Evolutionary conservation across 2,888 invertebrate species (phyloP).

Genomic region (Dryobota labecula): DNA sequence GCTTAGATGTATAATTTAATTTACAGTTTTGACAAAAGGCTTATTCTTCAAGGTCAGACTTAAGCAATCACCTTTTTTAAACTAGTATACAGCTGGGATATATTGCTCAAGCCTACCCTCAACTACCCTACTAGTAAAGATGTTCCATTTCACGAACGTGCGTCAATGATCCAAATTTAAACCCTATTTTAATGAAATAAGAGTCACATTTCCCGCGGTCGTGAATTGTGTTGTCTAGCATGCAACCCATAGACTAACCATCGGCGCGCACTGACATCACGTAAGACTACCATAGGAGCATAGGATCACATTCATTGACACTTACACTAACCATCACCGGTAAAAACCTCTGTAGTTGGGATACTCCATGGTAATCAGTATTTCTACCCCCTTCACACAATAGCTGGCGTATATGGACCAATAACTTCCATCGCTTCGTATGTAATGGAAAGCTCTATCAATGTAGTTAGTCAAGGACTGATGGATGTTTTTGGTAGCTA

Average conservation of each 20-base stretch:
- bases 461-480: conserved; percentile 32
- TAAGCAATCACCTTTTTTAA: conserved; percentile 1
- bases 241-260: conserved; percentile 53
- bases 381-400: conserved; percentile 4
- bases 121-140: conserved; percentile 14
- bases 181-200: not conserved
- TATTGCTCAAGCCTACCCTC: conserved; percentile 5
- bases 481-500: conserved; percentile 16
- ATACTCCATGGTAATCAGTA: conserved; percentile 38
- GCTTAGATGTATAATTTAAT: not conserved
- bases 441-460: conserved; percentile 5
- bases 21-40: conserved; percentile 45
- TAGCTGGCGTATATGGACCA: conserved; percentile 3
- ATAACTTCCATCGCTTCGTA: conserved; percentile 12
- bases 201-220: not conserved
- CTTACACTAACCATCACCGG: conserved; percentile 66
- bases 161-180: not conserved
- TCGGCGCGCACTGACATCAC: conserved; percentile 60
- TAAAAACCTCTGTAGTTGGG: conserved; percentile 47
- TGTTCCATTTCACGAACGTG: not conserved
- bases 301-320: conserved; percentile 66
- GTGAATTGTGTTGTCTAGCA: conserved; percentile 38
- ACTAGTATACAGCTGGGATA: not conserved
- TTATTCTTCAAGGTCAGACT: not conserved
- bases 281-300: conserved; percentile 44